These are phyloP conservation scores for Caenorhabditis sp. DNA, from an alignment of 2,888 invertebrate species.

Conservation along the genomic window DNA sequence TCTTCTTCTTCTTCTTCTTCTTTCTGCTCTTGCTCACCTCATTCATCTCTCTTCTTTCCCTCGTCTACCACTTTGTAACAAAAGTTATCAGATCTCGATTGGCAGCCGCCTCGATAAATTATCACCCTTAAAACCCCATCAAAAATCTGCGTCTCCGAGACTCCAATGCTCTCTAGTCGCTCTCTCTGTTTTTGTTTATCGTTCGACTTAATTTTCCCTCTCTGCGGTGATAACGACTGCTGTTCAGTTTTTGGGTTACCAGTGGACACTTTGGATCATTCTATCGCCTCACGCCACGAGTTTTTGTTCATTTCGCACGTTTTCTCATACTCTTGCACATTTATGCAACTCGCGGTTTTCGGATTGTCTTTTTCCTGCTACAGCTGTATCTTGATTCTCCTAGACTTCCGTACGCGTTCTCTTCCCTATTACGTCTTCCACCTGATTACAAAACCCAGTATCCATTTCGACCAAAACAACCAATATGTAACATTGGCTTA, in stretches of 20 bases:
- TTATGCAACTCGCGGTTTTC: not conserved
- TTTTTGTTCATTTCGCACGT: not conserved
- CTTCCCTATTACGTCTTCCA: too few species aligned
- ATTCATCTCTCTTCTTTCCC: not conserved
- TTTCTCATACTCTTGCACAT: not conserved
- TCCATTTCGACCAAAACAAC: too few species aligned
- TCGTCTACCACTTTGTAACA: constrained; percentile 9
- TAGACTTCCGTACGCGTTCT: too few species aligned
- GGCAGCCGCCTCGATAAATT: constrained; percentile 13
- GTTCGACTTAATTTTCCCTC: constrained; percentile 1
- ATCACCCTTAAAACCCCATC: constrained; percentile 20
- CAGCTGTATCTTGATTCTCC: too few species aligned
- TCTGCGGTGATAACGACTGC: constrained; percentile 2
- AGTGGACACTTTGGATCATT: too few species aligned
- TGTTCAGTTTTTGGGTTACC: not conserved
- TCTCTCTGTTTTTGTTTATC: constrained; percentile 4
- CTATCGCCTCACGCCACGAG: too few species aligned
- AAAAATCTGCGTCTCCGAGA: constrained; percentile 12
- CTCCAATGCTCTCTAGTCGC: not conserved
- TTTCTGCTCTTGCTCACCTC: not conserved
- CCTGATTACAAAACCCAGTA: too few species aligned
- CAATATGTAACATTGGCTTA: not conserved
- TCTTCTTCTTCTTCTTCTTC: not conserved
- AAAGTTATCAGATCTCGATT: constrained; percentile 2
- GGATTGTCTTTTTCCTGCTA: too few species aligned